Conservation (phyloP, 2,888 invertebrate genomes). For the Hydrotaea diabolus region DNA sequence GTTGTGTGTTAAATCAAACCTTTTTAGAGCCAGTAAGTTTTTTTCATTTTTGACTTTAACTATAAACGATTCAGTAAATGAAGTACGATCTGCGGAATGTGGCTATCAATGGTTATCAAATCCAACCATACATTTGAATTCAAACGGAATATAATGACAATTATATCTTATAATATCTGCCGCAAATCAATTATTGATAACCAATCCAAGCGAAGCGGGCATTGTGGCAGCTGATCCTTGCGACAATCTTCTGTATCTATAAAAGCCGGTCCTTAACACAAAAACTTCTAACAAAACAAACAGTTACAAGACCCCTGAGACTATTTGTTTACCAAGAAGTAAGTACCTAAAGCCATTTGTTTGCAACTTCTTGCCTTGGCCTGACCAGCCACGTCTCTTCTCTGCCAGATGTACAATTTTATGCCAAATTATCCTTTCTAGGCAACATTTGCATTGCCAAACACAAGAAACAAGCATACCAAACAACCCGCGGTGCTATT, state of each 20-base stretch:
- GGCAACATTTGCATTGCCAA: constrained; percentile 30
- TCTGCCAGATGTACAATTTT: constrained; percentile 70
- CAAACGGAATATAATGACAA: too few relatives aligned
- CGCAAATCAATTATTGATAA: too few relatives aligned
- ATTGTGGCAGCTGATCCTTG: neutral
- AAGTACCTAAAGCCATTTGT: neutral
- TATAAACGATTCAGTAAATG: too few relatives aligned
- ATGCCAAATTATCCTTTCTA: constrained; percentile 47
- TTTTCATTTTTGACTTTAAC: too few relatives aligned
- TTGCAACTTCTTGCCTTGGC: neutral
- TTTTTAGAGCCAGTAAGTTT: too few relatives aligned
- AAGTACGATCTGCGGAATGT: too few relatives aligned
- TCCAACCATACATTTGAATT: too few relatives aligned
- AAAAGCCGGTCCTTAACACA: neutral
- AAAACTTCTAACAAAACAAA: neutral
- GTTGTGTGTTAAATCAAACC: too few relatives aligned
- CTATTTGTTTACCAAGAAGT: constrained; percentile 45
- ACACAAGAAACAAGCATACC: constrained; percentile 29
- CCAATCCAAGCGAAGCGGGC: neutral
- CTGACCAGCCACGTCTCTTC: neutral
- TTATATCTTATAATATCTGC: too few relatives aligned
- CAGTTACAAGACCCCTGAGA: constrained; percentile 19
- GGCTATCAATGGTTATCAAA: too few relatives aligned
- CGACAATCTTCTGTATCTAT: neutral
- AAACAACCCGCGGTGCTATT: constrained; percentile 49